phyloP scores from a whole-genome alignment of 2,888 invertebrate species.

The Ephialtes manifestator region DNA sequence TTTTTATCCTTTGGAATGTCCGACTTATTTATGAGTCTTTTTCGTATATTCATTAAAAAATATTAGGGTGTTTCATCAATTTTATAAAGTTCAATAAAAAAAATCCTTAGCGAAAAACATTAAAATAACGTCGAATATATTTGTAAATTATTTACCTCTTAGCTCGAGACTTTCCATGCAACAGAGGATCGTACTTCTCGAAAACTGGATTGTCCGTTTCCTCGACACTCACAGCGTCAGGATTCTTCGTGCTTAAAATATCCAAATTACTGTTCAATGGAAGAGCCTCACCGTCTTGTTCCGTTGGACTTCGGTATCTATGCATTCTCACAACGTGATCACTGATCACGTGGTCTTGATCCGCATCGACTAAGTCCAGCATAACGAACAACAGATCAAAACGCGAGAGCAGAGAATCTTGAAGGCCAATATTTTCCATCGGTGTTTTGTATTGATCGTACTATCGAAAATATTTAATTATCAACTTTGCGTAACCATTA shows the following conservation, averaged over 20 bases:
- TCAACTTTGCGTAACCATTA: not conserved
- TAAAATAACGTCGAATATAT: not conserved
- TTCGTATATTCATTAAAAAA: too few relatives aligned
- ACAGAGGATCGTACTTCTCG: slow-evolving; percentile 96
- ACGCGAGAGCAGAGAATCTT: slow-evolving; percentile 98
- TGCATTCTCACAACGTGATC: slow-evolving; percentile 99
- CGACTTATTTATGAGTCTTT: too few relatives aligned
- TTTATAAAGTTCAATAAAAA: too few relatives aligned
- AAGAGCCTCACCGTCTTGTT: slow-evolving; percentile 97
- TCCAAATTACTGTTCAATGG: slow-evolving; percentile 95
- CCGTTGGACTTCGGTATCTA: slow-evolving; percentile 96
- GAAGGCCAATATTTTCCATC: slow-evolving; percentile 99
- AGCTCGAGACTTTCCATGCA: slow-evolving; percentile 93
- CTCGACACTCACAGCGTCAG: slow-evolving; percentile 90
- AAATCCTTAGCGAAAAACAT: not conserved
- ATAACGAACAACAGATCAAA: slow-evolving; percentile 99
- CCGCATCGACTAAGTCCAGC: slow-evolving; percentile 96
- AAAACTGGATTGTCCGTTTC: slow-evolving; percentile 91
- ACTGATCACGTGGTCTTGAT: slow-evolving; percentile 96
- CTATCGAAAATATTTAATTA: slow-evolving; percentile 86
- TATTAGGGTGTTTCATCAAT: not conserved
- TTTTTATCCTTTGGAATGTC: not conserved
- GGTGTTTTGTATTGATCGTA: slow-evolving; percentile 99
- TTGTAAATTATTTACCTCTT: slow-evolving; percentile 86
- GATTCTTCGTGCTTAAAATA: slow-evolving; percentile 94